Base-by-base conservation (phyloP, 2,113 vertebrate species). In the Megalops atlanticus region DNA sequence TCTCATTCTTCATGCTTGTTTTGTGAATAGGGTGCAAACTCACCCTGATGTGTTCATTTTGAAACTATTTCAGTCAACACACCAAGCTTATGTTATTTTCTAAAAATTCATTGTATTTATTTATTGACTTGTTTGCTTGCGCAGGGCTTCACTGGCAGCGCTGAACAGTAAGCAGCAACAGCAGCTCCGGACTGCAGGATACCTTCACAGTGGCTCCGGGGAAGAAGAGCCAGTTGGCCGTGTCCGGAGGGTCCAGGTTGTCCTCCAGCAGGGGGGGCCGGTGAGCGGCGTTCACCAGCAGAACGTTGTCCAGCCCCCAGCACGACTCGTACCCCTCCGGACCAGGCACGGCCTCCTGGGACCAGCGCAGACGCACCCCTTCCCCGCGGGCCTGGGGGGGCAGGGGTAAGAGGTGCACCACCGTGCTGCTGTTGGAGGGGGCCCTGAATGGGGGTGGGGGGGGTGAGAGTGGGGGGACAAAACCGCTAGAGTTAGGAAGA, bases 191-290 rank as follows among this genome's bases (percentile, higher is more conserved):
- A 6, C 16, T 3, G 52, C 5, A 27, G 4, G 52, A 82, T 87
- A 99, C 98, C 97, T 99, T 99, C 74, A 99, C 90, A 1, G 95
- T 99, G 78, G 98, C 98, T 84, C 98, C 98, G 39, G 98, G 98
- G 86, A 99, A 99, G 90, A 99, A 99, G 80, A 99, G 96, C 98
- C 98, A 99, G 92, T 99, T 99, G 86, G 95, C 96, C 0, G 98
- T 99, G 92, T 99, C 95, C 69, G 95, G 94, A 45, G 98, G 98
- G 90, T 99, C 98, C 27, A 99, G 90, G 84, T 88, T 95, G 81
- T 99, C 98, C 93, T 99, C 97, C 91, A 99, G 90, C 16, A 99
- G 86, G 21, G 96, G 91, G 82, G 95, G 93, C 88, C 89, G 96
- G 86, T 97, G 95, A 76, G 96, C 98, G 43, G 95, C 92, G 83